Base-by-base conservation (phyloP, 2,113 vertebrate genomes). In the Kryptolebias marmoratus region DNA sequence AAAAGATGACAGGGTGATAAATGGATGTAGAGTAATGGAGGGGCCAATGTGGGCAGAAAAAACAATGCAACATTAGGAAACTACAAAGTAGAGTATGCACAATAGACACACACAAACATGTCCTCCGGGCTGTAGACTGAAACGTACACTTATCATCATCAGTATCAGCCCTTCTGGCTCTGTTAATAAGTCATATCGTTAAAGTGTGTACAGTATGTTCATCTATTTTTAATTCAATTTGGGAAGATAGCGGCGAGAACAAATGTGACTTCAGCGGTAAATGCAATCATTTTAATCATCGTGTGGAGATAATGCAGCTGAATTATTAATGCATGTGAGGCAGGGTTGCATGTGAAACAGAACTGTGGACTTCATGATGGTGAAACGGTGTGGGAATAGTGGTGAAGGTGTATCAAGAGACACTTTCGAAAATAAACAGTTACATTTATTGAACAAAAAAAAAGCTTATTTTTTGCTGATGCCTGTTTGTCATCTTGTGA, bases 151-250 rank as follows among this genome's bases (percentile, higher is more conserved):
- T 48, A 71, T 73, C 68, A 57, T 82, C 60, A 31, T 55, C 27
- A 0, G 55, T 61, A 58, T 87, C 62, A 81, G 66, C 42, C 74
- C 62, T 60, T 62, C 74, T 70, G 58, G 47, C 58, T 64, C 39
- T 50, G 52, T 82, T 73, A 87, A 92, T 89, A 78, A 89, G 80
- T 86, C 80, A 86, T 84, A 45, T 47, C 50, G 59, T 67, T 64
- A 65, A 71, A 79, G 75, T 71, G 68, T 79, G 63, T 81, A 68
- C 32, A 62, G 61, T 76, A 31, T 30, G 65, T 58, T 86, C 54
- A 86, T 89, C n/a, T 58, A 84, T 87, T 69, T 87, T 87, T 86
- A 87, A 90, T 90, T 86, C 74, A 70, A 44, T 76, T 85, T 83
- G 77, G 59, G 60, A 70, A 39, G 73, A 79, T 39, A 66, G 73